Evolutionary conservation across 2,888 invertebrate genomes (phyloP).

Genomic region (Chloromyia formosa): DNA sequence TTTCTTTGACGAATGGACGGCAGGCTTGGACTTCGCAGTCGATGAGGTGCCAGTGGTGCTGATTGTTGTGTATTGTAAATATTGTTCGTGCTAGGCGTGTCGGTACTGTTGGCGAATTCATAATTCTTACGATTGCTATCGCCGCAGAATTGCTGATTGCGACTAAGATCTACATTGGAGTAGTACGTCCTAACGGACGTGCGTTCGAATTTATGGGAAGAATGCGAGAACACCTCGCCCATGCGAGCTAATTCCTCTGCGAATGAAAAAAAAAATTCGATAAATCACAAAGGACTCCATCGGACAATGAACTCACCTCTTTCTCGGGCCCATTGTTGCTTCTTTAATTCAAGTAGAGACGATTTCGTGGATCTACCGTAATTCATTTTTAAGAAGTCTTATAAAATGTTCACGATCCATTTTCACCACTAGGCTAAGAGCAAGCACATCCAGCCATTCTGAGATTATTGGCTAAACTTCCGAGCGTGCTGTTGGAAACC

Average conservation of each 20-base stretch:
- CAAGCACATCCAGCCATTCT: not conserved
- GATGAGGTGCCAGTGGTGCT: constrained; percentile 49
- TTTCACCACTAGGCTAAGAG: not conserved
- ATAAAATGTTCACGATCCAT: constrained; percentile 15
- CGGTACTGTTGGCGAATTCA: constrained; percentile 41
- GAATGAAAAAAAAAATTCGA: constrained; percentile 27
- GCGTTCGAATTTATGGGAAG: constrained; percentile 63
- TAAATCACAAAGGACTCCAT: constrained; percentile 12
- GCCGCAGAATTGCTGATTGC: constrained; percentile 50
- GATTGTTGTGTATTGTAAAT: constrained; percentile 49
- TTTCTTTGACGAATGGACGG: constrained; percentile 69
- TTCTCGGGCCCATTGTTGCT: constrained; percentile 92
- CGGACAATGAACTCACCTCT: constrained; percentile 70
- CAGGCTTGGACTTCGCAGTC: constrained; percentile 71
- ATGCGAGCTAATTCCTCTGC: constrained; percentile 84
- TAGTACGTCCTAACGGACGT: constrained; percentile 64
- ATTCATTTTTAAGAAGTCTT: constrained; percentile 45
- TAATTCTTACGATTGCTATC: constrained; percentile 38
- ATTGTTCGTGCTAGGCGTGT: constrained; percentile 13
- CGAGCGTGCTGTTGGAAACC: constrained; percentile 14
- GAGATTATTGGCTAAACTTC: constrained; percentile 47
- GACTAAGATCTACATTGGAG: constrained; percentile 61
- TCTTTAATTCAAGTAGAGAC: constrained; percentile 82
- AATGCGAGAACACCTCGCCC: constrained; percentile 79
- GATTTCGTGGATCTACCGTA: constrained; percentile 60